Base-by-base conservation (phyloP, 2,797 vertebrate species). In the Denticeps clupeoides region DNA sequence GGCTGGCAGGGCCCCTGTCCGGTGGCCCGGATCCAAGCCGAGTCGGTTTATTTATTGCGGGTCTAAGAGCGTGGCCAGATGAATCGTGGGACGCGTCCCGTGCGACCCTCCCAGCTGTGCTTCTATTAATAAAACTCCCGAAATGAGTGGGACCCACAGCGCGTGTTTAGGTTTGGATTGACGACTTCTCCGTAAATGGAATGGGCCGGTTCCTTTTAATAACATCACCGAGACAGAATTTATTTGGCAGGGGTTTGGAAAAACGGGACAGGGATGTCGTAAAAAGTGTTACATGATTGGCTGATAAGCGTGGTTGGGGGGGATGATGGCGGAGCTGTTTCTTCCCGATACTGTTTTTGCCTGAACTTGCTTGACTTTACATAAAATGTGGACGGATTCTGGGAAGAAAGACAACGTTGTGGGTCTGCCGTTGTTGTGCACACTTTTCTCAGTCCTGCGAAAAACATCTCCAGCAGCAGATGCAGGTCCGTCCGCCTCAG, bases 71-170 rank as follows among this genome's bases (percentile, higher is more conserved):
- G 24, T 32, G 18, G 21, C 19, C 22, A 45, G 23, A 19, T n/a
- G 24, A 19, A 16, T 6, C 24, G 3, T 27, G 41, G 8, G 45
- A 19, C 10, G 51, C 16, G 9, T 21, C 45, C 26, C 10, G 29
- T 18, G 21, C 5, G 2, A 45, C n/a, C 38, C 13, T 48, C 7
- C 31, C 44, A 55, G 44, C 46, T 48, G 32, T 33, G 52, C 44
- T 22, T 16, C 8, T 57, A 53, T 60, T 57, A 56, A 56, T 53
- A 56, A 44, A 49, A 41, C 26, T 15, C 11, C 25, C 42, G 19
- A 53, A 48, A 50, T 53, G 41, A 45, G 43, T 42, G 25, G 26
- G 33, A 29, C 5, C 18, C 13, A 13, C 19, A 13, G 48, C 25
- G 43, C 16, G 12, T 45, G 24, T 49, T 48, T 52, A 27, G 51